Evolutionary conservation across 2,113 vertebrate genomes (phyloP), one percentile per base, ranked within the genome.

Genomic region (Fregetta grallaria): DNA sequence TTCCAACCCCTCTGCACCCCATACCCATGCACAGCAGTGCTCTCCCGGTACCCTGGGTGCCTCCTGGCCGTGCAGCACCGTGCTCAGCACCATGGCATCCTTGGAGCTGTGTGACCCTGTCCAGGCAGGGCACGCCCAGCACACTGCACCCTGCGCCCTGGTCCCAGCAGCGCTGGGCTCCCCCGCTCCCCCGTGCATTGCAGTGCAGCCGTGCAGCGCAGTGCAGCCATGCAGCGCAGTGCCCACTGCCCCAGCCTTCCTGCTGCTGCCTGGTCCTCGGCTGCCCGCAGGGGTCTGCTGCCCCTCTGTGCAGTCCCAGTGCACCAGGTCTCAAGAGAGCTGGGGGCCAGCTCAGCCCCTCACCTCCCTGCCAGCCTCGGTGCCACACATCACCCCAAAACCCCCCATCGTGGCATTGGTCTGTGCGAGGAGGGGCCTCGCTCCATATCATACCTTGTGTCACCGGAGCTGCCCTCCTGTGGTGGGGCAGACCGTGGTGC

Each of bases 341-440:
- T 38, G 36, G 23, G 38, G 40, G 10, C 34, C 3, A 0, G 50
- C n/a, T 77, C 67, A 36, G 49, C 18, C 16, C 21, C 26, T 40
- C 6, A 0, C 34, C 50, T n/a, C 38, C 53, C 59, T 29, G n/a
- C 22, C 38, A 58, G 13, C 20, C 45, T 36, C 2, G 0, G 68
- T 56, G 62, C 34, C 62, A 50, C 5, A 0, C 23, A 13, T 26
- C 27, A 30, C 42, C 20, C 29, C 32, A 56, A 63, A 38, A 4
- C 2, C 8, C 17, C 22, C 2, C n/a, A 13, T 30, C 0, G 1
- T 30, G 40, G 30, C 15, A 17, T 0, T 29, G 45, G 26, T 27
- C 38, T 47, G 17, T 1, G 0, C 21, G n/a, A 52, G 23, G 34
- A 34, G 0, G 0, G 23, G 25, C 13, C 47, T 73, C 1, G 0